Percentiles rank a stretch among this genome's conserved stretches.
These are phyloP conservation scores for Acanthurus leucopareius DNA, from an alignment of 2,797 vertebrate species.

Conservation along the genomic window DNA sequence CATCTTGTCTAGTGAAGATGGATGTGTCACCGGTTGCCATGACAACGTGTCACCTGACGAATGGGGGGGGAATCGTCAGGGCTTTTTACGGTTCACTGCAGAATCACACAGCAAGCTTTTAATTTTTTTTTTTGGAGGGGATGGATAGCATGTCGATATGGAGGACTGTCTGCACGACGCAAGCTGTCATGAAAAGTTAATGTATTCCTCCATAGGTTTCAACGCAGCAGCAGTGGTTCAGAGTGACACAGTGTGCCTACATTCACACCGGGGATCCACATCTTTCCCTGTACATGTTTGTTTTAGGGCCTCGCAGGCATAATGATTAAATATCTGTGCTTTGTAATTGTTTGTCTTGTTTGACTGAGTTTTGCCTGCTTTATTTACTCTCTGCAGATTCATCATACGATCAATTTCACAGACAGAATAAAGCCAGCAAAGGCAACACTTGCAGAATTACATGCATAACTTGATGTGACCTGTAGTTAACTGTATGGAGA, in stretches of 20 bases:
- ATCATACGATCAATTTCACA: slow-evolving; percentile 50
- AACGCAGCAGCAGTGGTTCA: neutral
- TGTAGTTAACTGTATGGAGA: slow-evolving; percentile 17
- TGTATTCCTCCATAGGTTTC: slow-evolving; percentile 53
- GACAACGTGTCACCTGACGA: slow-evolving; percentile 48
- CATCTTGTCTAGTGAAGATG: slow-evolving; percentile 30
- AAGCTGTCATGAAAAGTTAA: slow-evolving; percentile 68
- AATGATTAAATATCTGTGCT: slow-evolving; percentile 29
- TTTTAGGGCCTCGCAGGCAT: slow-evolving; percentile 12
- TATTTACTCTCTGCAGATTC: slow-evolving; percentile 48
- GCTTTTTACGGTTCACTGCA: slow-evolving; percentile 49
- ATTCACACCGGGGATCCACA: neutral
- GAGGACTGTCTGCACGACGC: slow-evolving; percentile 37
- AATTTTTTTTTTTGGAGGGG: slow-evolving; percentile 36
- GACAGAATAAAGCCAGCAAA: slow-evolving; percentile 22
- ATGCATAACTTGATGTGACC: slow-evolving; percentile 40
- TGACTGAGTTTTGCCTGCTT: slow-evolving; percentile 29
- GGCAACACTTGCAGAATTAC: slow-evolving; percentile 10
- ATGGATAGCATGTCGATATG: slow-evolving; percentile 63
- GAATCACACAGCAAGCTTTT: slow-evolving; percentile 46
- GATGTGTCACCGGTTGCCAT: slow-evolving; percentile 58
- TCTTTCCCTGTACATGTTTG: slow-evolving; percentile 16
- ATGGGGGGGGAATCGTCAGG: slow-evolving; percentile 39
- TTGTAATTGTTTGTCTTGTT: slow-evolving; percentile 53
- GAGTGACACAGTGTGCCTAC: slow-evolving; percentile 4